These are phyloP conservation scores for Tinea trinotella DNA, from an alignment of 2,888 invertebrate genomes.

Conservation along the genomic window DNA sequence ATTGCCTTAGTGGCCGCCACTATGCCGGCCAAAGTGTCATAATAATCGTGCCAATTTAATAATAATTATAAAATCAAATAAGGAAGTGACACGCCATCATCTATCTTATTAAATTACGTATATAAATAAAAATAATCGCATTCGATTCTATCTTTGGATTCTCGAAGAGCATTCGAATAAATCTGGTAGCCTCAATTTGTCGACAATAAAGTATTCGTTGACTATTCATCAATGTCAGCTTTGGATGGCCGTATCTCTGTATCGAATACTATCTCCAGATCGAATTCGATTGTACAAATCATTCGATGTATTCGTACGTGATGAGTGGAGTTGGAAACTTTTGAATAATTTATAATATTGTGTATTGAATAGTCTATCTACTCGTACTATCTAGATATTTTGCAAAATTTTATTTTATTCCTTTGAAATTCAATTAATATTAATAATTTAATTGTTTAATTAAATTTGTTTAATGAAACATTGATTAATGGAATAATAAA, in stretches of 20 bases:
- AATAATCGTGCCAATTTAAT: no score
- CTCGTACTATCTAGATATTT: no score
- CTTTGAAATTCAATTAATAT: no score
- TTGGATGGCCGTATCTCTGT: conserved; percentile 49
- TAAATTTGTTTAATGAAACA: no score
- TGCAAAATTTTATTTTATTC: no score
- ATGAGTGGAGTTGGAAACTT: neutral
- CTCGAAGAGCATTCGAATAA: conserved; percentile 32
- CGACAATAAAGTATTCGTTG: conserved; percentile 41
- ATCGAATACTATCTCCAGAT: conserved; percentile 39
- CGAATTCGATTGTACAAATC: conserved; percentile 52
- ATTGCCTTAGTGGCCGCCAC: no score
- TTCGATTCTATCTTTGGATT: neutral
- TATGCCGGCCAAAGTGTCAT: no score
- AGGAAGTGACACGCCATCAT: neutral
- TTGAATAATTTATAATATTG: conserved; percentile 1
- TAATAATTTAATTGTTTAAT: no score
- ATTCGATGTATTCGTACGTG: conserved; percentile 36
- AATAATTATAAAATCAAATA: neutral
- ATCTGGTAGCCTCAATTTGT: conserved; percentile 60
- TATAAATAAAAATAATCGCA: no score
- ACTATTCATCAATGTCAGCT: conserved; percentile 63
- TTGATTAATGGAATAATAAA: no score
- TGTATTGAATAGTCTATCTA: neutral
- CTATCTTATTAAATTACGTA: neutral